Conservation (phyloP, 2,113 vertebrate genomes). For the Chloropsis cyanopogon region DNA sequence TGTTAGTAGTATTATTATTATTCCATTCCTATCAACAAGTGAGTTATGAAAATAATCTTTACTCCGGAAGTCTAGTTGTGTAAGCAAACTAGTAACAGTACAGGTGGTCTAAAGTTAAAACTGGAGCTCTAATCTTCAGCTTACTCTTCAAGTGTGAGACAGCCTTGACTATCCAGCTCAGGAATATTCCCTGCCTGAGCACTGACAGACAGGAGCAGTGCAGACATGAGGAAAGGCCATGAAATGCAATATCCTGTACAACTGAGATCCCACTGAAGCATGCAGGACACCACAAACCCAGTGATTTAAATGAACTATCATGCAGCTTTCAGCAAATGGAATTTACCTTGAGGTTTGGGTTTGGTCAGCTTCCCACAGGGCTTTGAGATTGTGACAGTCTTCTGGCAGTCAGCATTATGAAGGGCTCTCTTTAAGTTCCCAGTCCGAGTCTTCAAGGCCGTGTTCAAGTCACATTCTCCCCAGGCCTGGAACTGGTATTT, state of each 20-base stretch:
- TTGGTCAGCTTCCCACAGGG: slow-evolving; percentile 92
- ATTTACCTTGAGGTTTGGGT: slow-evolving; percentile 90
- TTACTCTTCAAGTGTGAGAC: neutral
- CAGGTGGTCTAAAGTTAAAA: neutral
- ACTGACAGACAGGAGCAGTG: neutral
- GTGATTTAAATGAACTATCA: neutral
- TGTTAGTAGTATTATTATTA: neutral
- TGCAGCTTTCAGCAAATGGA: neutral
- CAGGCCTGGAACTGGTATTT: slow-evolving; percentile 96
- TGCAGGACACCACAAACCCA: neutral
- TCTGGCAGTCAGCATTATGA: slow-evolving; percentile 88
- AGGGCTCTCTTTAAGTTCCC: slow-evolving; percentile 91
- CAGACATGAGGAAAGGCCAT: neutral
- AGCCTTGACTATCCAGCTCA: neutral
- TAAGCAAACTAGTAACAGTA: neutral
- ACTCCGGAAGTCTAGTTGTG: neutral
- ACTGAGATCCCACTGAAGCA: neutral
- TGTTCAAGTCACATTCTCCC: slow-evolving; percentile 93
- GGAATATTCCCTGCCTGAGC: neutral
- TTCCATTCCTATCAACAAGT: neutral
- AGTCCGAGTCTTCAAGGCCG: slow-evolving; percentile 88
- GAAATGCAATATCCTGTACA: neutral
- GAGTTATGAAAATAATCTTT: neutral
- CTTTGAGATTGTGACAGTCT: slow-evolving; percentile 90
- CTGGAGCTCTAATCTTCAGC: neutral